phyloP scores from a whole-genome alignment of 2,888 invertebrate species.

The Cataglyphis altisquamis region DNA sequence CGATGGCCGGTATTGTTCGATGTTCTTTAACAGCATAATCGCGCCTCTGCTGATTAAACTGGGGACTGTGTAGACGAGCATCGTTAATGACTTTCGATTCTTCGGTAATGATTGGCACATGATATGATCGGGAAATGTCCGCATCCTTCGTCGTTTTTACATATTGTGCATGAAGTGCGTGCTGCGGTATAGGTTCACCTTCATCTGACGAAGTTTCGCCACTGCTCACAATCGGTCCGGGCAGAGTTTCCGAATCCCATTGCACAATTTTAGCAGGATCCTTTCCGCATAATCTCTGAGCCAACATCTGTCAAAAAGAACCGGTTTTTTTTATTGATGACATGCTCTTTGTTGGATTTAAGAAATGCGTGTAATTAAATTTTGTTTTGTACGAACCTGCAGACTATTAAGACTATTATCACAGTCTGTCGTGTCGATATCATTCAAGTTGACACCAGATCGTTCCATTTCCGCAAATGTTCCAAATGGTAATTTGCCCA shows the following conservation, averaged over 20 bases:
- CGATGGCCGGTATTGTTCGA: slow-evolving; percentile 48
- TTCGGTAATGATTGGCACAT: slow-evolving; percentile 77
- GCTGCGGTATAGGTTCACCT: slow-evolving; percentile 83
- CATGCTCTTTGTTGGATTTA: background rate
- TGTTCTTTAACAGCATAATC: slow-evolving; percentile 68
- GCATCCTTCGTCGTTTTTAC: slow-evolving; percentile 67
- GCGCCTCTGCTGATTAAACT: slow-evolving; percentile 70
- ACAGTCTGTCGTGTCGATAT: slow-evolving; percentile 98
- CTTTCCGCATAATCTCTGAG: slow-evolving; percentile 93
- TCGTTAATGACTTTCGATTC: slow-evolving; percentile 74
- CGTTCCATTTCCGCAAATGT: slow-evolving; percentile 97
- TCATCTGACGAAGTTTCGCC: slow-evolving; percentile 88
- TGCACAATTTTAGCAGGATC: slow-evolving; percentile 92
- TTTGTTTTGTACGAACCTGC: slow-evolving; percentile 86
- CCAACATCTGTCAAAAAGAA: slow-evolving; percentile 88
- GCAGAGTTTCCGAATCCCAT: slow-evolving; percentile 87
- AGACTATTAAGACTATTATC: slow-evolving; percentile 97
- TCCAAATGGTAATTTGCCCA: slow-evolving; percentile 97
- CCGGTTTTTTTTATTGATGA: background rate
- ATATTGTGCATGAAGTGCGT: slow-evolving; percentile 76
- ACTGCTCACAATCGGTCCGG: slow-evolving; percentile 78
- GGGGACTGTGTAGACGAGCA: slow-evolving; percentile 69
- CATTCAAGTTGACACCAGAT: slow-evolving; percentile 95
- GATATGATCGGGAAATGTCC: slow-evolving; percentile 78
- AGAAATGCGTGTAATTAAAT: background rate